Evolutionary conservation across 2,888 invertebrate species (phyloP).

Genomic region (Parapristionchus giblindavisi): DNA sequence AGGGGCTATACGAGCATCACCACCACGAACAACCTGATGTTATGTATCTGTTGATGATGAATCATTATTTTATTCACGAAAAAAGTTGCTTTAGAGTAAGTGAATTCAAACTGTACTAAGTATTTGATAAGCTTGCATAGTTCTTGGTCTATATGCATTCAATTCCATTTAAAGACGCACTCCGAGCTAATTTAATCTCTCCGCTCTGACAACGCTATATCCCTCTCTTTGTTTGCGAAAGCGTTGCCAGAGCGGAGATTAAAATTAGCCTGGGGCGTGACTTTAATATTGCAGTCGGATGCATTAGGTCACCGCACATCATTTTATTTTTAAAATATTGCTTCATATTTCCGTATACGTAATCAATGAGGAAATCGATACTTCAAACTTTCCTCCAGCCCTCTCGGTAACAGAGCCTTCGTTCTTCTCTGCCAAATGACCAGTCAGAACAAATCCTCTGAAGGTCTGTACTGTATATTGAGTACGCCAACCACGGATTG

Average conservation of each 20-base stretch:
- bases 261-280: too few species aligned
- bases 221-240: too few species aligned
- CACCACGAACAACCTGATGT: conserved; percentile 52
- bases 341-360: neutral
- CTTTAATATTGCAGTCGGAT: too few species aligned
- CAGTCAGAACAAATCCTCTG: conserved; percentile 67
- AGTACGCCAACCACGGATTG: conserved; percentile 65
- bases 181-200: too few species aligned
- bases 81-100: too few species aligned
- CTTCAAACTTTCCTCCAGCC: conserved; percentile 66
- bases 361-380: conserved; percentile 36
- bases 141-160: neutral
- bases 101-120: neutral
- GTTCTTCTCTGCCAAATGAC: conserved; percentile 53
- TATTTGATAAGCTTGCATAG: neutral
- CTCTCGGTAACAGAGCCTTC: conserved; percentile 40
- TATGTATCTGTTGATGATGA: too few species aligned
- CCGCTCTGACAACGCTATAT: too few species aligned
- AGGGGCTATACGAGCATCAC: conserved; percentile 65
- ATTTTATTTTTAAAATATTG: too few species aligned
- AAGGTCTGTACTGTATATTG: conserved; percentile 70
- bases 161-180: neutral
- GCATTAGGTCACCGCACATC: too few species aligned
- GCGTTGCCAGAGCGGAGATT: too few species aligned
- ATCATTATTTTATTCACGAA: too few species aligned